These are phyloP conservation scores for Sarcophaga carnaria DNA, from an alignment of 2,888 invertebrate genomes.

Conservation along the genomic window DNA sequence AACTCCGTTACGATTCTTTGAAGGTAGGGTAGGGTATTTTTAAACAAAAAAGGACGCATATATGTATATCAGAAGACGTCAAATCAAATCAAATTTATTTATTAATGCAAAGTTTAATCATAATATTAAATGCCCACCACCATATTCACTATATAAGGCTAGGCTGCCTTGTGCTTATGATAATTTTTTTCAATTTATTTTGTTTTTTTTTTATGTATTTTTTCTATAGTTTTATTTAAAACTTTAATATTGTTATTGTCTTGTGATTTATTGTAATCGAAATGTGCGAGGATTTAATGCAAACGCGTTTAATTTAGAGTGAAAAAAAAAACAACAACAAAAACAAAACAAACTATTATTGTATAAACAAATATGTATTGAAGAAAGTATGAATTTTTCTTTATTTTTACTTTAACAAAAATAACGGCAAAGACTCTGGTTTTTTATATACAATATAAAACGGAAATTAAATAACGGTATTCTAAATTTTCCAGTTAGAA, in stretches of 20 bases:
- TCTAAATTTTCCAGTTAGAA: not conserved
- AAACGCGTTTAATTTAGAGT: slow-evolving; percentile 6
- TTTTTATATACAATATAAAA: not conserved
- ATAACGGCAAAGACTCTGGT: not conserved
- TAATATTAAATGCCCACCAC: slow-evolving; percentile 18
- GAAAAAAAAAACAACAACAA: not conserved
- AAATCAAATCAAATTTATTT: slow-evolving; percentile 53
- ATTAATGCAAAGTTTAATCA: slow-evolving; percentile 57
- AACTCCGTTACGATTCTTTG: not conserved
- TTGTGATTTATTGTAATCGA: slow-evolving; percentile 24
- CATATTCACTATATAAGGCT: not conserved
- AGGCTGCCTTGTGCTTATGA: slow-evolving; percentile 61
- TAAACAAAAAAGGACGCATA: slow-evolving; percentile 47
- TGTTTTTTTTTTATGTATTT: not conserved
- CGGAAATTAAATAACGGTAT: not conserved
- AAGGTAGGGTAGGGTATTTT: slow-evolving; percentile 30
- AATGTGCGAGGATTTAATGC: slow-evolving; percentile 57
- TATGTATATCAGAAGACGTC: not conserved
- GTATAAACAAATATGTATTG: not conserved
- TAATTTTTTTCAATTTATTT: slow-evolving; percentile 36
- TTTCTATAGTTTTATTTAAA: slow-evolving; percentile 9
- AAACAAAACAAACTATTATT: not conserved
- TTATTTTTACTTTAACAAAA: slow-evolving; percentile 4
- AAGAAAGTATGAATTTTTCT: slow-evolving; percentile 21
- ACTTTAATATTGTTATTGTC: slow-evolving; percentile 28